Conservation (phyloP, 2,113 vertebrate species). For the Percopsis transmontana region DNA sequence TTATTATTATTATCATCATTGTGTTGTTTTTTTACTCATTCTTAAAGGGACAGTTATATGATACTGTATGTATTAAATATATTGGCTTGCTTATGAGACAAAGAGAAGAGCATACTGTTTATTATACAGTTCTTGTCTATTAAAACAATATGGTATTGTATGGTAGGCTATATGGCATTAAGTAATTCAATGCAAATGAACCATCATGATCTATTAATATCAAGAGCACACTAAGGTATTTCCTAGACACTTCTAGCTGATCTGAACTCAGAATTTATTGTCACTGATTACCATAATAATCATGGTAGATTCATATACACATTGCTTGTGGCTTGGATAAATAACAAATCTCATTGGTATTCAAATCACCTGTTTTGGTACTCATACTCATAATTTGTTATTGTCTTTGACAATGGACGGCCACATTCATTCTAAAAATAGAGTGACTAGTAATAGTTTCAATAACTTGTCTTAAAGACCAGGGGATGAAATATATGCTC, state of each 20-base stretch:
- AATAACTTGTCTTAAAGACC: background rate
- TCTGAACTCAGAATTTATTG: conserved; percentile 1
- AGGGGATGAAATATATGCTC: conserved; percentile 11
- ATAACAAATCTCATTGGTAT: background rate
- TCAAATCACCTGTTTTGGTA: background rate
- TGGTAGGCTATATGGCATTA: too few species aligned
- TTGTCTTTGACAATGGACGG: background rate
- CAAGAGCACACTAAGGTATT: conserved; percentile 33
- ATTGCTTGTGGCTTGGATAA: background rate
- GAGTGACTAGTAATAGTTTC: background rate
- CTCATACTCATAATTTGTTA: background rate
- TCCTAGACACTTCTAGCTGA: conserved; percentile 35
- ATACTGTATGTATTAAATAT: conserved; percentile 29
- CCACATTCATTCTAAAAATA: background rate
- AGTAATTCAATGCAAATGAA: conserved; percentile 32
- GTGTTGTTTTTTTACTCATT: too few species aligned
- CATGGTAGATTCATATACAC: too few species aligned
- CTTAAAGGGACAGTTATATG: too few species aligned
- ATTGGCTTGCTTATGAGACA: conserved; percentile 23
- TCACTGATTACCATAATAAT: too few species aligned
- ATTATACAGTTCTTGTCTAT: background rate
- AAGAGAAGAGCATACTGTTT: conserved; percentile 10
- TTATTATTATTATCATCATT: too few species aligned
- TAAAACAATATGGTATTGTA: background rate
- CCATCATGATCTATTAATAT: conserved; percentile 42